Conservation (phyloP, 2,797 vertebrate species). For the Holocentrus rufus region DNA sequence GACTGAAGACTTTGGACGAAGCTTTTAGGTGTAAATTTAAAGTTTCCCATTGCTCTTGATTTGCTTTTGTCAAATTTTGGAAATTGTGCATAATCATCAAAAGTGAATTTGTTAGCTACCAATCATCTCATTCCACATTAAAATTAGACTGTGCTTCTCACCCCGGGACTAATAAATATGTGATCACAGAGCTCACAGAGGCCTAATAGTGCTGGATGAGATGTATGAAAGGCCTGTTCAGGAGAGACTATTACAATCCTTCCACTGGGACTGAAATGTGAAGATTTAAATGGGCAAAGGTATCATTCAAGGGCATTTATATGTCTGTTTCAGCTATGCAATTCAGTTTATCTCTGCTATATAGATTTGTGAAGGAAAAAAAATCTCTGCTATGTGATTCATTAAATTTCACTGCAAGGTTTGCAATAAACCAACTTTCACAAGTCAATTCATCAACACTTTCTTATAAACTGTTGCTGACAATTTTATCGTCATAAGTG, state of each 20-base stretch:
- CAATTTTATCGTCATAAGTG: constrained; percentile 53
- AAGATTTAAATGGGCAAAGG: constrained; percentile 51
- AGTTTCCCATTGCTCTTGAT: not conserved
- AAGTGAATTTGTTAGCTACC: too few relatives aligned
- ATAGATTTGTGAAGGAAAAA: constrained; percentile 45
- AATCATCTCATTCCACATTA: too few relatives aligned
- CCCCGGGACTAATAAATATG: too few relatives aligned
- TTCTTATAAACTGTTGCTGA: constrained; percentile 53
- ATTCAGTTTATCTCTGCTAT: constrained; percentile 47
- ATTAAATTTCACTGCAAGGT: constrained; percentile 57
- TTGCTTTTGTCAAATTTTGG: not conserved
- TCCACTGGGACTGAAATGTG: constrained; percentile 36
- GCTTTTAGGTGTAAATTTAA: not conserved
- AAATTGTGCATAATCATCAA: not conserved
- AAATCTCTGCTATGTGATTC: constrained; percentile 29
- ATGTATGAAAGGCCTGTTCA: not conserved
- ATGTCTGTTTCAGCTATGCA: constrained; percentile 38
- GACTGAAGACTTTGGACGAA: not conserved
- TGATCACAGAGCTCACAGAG: too few relatives aligned
- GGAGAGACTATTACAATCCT: constrained; percentile 36
- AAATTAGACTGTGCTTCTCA: too few relatives aligned
- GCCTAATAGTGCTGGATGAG: not conserved
- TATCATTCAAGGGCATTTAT: constrained; percentile 54
- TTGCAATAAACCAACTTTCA: constrained; percentile 56
- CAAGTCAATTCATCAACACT: constrained; percentile 51